phyloP scores from a whole-genome alignment of 2,797 vertebrate genomes.

The Rhabdomys pumilio region DNA sequence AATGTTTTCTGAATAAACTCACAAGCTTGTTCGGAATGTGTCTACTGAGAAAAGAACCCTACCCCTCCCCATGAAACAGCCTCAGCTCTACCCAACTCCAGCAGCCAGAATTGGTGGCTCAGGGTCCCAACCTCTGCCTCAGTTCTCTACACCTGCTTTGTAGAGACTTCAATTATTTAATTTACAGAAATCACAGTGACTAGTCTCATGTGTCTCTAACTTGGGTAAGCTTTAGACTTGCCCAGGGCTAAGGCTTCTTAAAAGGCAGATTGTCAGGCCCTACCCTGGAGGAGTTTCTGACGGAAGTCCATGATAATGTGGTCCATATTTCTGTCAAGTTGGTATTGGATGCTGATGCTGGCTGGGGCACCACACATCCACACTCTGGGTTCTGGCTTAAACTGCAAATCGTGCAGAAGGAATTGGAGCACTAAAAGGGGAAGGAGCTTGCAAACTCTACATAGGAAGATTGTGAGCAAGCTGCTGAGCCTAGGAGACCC shows the following conservation, averaged over 20 bases:
- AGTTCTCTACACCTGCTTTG: neutral
- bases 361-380: constrained; percentile 13
- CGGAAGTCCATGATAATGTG: neutral
- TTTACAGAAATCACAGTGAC: constrained; percentile 20
- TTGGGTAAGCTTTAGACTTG: neutral
- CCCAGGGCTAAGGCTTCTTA: neutral
- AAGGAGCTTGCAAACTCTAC: constrained; percentile 18
- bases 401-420: constrained; percentile 20
- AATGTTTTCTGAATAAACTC: constrained; percentile 58
- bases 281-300: neutral
- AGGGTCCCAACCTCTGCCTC: neutral
- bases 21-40: neutral
- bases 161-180: neutral
- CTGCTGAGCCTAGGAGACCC: neutral
- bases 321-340: constrained; percentile 51
- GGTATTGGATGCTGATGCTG: neutral
- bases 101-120: neutral
- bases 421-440: neutral
- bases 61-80: neutral
- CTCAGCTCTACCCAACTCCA: neutral
- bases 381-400: constrained; percentile 20
- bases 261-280: neutral
- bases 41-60: neutral
- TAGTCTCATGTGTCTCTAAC: neutral
- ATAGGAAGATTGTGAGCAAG: neutral